phyloP scores from a whole-genome alignment of 2,113 vertebrate genomes.

The Diadophis punctatus region DNA sequence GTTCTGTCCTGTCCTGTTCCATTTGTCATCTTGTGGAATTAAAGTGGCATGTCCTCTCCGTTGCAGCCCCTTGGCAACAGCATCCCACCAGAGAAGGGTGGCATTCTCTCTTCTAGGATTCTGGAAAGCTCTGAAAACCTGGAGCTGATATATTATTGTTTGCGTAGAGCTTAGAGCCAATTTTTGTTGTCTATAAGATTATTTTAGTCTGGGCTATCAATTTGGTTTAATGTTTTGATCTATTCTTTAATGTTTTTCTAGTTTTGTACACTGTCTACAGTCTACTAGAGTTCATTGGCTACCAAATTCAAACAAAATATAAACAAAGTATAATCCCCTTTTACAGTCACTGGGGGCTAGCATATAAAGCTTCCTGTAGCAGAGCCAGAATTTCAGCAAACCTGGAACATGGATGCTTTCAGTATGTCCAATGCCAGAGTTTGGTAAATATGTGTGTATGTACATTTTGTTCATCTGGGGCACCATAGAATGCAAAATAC shows the following conservation, averaged over 20 bases:
- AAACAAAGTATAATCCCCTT: neutral
- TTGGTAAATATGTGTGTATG: neutral
- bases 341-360: neutral
- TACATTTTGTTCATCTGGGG: neutral
- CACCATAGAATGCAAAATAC: neutral
- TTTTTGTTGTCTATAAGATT: neutral
- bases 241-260: neutral
- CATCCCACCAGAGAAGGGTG: neutral
- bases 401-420: neutral
- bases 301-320: neutral
- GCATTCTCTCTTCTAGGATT: neutral
- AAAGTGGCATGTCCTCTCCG: neutral
- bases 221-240: neutral
- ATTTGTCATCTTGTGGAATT: neutral
- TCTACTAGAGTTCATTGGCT: neutral
- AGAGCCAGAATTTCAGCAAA: neutral
- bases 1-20: neutral
- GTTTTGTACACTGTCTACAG: neutral
- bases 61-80: neutral
- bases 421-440: neutral
- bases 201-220: neutral
- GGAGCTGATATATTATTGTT: neutral
- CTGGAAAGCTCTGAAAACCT: neutral
- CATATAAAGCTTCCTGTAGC: neutral
- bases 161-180: neutral